Evolutionary conservation across 2,113 vertebrate genomes (phyloP).

Genomic region (Desmodus rotundus): DNA sequence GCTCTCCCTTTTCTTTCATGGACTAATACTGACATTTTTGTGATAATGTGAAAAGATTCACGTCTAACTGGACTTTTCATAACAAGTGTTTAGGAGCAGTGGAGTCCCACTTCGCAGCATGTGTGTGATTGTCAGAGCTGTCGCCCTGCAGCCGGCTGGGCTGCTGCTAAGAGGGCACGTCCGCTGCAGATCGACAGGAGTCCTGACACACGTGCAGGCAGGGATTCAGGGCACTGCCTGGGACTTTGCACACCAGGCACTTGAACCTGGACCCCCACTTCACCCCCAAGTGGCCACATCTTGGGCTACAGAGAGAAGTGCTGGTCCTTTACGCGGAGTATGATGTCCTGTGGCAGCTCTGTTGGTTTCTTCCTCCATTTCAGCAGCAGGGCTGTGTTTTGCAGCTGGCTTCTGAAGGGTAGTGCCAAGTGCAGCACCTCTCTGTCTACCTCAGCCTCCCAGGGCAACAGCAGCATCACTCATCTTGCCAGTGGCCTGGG

Average conservation of each 20-base stretch:
- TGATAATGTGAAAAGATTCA: slow-evolving; percentile 20
- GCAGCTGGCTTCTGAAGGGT: not conserved
- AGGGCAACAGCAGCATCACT: not conserved
- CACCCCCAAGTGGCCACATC: rapidly evolving
- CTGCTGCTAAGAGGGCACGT: not conserved
- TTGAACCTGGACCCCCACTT: not conserved
- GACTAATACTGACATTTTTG: slow-evolving; percentile 45
- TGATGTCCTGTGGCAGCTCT: not conserved
- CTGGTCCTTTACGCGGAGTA: not conserved
- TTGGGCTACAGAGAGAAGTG: not conserved
- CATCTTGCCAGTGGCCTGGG: not conserved
- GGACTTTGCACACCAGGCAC: not conserved
- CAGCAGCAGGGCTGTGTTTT: not conserved
- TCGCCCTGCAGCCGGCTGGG: not conserved
- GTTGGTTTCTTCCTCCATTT: not conserved
- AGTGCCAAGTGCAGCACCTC: not conserved
- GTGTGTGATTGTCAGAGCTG: not conserved
- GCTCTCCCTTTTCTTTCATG: not conserved
- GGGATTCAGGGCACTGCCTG: not conserved
- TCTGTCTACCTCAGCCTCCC: not conserved
- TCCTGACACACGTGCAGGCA: not conserved
- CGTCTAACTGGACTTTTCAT: slow-evolving; percentile 9
- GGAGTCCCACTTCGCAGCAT: not conserved
- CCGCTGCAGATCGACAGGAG: not conserved
- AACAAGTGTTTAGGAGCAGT: slow-evolving; percentile 29